Evolutionary conservation across 2,888 invertebrate genomes (phyloP), one percentile per base, ranked within the genome.

Genomic region (Hecatera dysodea): DNA sequence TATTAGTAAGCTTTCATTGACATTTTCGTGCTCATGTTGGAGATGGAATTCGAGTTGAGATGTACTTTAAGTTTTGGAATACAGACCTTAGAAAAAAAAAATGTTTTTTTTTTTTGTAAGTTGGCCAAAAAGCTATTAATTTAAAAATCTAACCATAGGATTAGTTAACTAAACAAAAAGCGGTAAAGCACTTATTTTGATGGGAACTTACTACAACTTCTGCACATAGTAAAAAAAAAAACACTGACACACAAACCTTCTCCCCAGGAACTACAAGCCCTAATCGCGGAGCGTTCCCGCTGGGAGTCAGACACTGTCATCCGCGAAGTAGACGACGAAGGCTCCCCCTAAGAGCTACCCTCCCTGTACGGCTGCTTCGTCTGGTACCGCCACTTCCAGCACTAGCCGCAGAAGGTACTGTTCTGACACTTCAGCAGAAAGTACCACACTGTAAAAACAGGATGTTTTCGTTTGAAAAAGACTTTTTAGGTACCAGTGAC

Each of bases 291-390:
- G 76, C 93, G 97, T n/a, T 95, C 96, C 69, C 93, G 97, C 50
- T 96, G 97, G 92, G 97, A 98, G 84, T 96, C 97, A 33, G 97
- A 97, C 90, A 96, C 97, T 0, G 97, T 97, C 0, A 97, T 98
- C 84, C 97, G 96, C 67, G 98, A 98, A 89, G 97, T 97, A 9
- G 97, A 97, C 60, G 97, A 97, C 72, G 97, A 97, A 84, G 96
- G 88, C 69, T 97, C 97, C 0, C 97, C 97, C 48, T 95, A 93
- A 91, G 86, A 78, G 9, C 59, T 85, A 48, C 73, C 77, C 24
- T 70, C 81, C 27, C 66, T 88, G 73, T 81, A 84, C 69, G 88
- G 86, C 77, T 89, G 84, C 75, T 85, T 85, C 64, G 62, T 87
- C 48, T 88, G 86, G 68, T 86, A 88, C 81, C 81, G 79, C 75